phyloP scores from a whole-genome alignment of 2,888 invertebrate genomes.

The Apamea monoglypha region DNA sequence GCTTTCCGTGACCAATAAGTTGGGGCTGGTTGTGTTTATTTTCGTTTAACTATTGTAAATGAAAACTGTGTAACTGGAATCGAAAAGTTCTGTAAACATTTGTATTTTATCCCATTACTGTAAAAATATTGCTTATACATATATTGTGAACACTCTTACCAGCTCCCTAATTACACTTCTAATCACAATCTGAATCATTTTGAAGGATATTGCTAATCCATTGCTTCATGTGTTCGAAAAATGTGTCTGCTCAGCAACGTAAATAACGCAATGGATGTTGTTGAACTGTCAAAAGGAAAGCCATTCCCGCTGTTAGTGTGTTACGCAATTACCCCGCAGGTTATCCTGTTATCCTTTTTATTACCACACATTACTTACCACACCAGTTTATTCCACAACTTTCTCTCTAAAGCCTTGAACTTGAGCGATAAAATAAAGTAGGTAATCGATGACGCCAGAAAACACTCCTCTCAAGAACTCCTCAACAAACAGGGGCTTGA shows the following conservation, averaged over 20 bases:
- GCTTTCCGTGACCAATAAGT: slow-evolving; percentile 26
- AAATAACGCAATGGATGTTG: not conserved
- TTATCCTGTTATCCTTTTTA: not conserved
- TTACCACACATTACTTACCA: not conserved
- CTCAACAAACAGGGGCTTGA: slow-evolving; percentile 14
- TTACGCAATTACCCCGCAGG: not conserved
- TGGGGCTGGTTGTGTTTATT: slow-evolving; percentile 20
- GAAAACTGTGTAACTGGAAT: slow-evolving; percentile 21
- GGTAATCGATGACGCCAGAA: slow-evolving; percentile 42
- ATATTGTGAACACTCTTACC: not conserved
- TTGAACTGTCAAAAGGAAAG: not conserved
- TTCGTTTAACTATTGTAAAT: slow-evolving; percentile 12
- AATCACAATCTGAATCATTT: not conserved
- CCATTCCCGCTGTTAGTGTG: not conserved
- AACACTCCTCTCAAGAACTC: slow-evolving; percentile 8
- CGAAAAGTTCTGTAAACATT: slow-evolving; percentile 14
- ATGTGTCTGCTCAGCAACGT: not conserved
- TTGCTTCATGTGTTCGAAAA: not conserved
- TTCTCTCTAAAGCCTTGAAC: slow-evolving; percentile 27
- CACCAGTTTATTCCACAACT: slow-evolving; percentile 8
- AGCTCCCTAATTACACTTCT: not conserved
- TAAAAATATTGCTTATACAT: not conserved
- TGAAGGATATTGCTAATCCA: no score
- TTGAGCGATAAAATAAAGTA: slow-evolving; percentile 20
- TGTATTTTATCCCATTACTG: not conserved